A percentile compares a stretch with the other conserved stretches of the same genome.
phyloP scores from a whole-genome alignment of 2,113 vertebrate species.

The Rhizomys pruinosus region DNA sequence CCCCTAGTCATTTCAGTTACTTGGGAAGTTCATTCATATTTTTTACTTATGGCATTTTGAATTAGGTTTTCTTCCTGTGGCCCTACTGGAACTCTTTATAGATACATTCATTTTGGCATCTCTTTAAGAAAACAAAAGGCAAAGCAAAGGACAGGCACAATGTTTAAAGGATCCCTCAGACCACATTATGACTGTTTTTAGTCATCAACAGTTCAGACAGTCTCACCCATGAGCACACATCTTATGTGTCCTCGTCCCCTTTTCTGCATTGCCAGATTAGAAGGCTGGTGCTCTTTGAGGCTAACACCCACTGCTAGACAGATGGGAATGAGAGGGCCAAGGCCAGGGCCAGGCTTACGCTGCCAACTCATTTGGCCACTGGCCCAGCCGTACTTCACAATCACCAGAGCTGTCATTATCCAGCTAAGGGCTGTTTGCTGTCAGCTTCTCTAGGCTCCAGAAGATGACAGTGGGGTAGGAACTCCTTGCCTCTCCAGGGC shows the following conservation, averaged over 20 bases:
- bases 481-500: neutral
- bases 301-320: slow-evolving; percentile 73
- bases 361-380: slow-evolving; percentile 78
- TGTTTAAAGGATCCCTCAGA: neutral
- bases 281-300: slow-evolving; percentile 66
- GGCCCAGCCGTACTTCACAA: slow-evolving; percentile 62
- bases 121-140: slow-evolving; percentile 33
- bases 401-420: slow-evolving; percentile 44
- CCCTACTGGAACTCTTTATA: slow-evolving; percentile 7
- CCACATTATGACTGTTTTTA: neutral
- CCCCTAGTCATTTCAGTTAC: slow-evolving; percentile 10
- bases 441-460: slow-evolving; percentile 23
- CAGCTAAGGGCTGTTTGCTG: slow-evolving; percentile 16
- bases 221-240: slow-evolving; percentile 1
- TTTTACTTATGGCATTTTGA: slow-evolving; percentile 46
- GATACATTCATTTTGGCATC: slow-evolving; percentile 8
- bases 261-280: slow-evolving; percentile 58
- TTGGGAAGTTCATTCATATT: slow-evolving; percentile 37
- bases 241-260: slow-evolving; percentile 33
- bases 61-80: slow-evolving; percentile 50
- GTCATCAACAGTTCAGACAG: slow-evolving; percentile 2
- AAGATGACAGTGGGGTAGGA: slow-evolving; percentile 35
- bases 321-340: slow-evolving; percentile 74
- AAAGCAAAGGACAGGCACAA: neutral
- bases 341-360: slow-evolving; percentile 73